These are phyloP conservation scores for Platerodrilus igneus DNA, from an alignment of 2,888 invertebrate genomes.

Conservation along the genomic window DNA sequence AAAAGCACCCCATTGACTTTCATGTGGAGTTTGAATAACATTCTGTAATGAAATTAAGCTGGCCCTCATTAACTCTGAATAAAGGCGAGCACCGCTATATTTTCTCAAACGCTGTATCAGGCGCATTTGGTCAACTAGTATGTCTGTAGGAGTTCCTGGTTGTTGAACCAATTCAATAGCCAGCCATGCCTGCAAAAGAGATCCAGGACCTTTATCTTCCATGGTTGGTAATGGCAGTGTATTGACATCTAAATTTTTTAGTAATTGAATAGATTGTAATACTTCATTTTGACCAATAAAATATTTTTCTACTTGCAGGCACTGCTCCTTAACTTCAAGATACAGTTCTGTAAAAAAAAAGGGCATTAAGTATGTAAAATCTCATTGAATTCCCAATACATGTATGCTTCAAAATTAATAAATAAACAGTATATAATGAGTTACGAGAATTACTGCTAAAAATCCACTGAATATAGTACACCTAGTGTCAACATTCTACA, in stretches of 20 bases:
- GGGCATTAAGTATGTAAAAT: too few relatives aligned
- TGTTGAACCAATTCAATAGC: conserved; percentile 80
- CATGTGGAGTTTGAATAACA: conserved; percentile 75
- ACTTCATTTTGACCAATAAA: conserved; percentile 54
- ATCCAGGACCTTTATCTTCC: conserved; percentile 62
- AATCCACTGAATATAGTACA: too few relatives aligned
- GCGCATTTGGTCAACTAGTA: conserved; percentile 74
- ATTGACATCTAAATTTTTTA: conserved; percentile 60
- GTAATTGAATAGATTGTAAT: conserved; percentile 58
- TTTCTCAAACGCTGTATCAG: conserved; percentile 83
- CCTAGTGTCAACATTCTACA: too few relatives aligned
- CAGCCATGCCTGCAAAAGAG: conserved; percentile 74
- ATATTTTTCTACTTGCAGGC: conserved; percentile 66
- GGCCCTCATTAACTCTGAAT: conserved; percentile 84
- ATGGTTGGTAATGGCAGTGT: conserved; percentile 55
- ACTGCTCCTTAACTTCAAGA: conserved; percentile 64
- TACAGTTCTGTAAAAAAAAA: conserved; percentile 20
- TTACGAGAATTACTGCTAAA: too few relatives aligned
- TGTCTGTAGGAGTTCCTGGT: conserved; percentile 77
- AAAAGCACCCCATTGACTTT: conserved; percentile 91
- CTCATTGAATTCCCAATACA: too few relatives aligned
- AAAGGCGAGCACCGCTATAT: conserved; percentile 73
- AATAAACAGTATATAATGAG: too few relatives aligned
- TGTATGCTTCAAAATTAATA: too few relatives aligned
- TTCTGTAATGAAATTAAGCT: conserved; percentile 88